These are phyloP conservation scores for Bos indicus DNA, from an alignment of 2,113 vertebrate genomes.

Conservation along the genomic window DNA sequence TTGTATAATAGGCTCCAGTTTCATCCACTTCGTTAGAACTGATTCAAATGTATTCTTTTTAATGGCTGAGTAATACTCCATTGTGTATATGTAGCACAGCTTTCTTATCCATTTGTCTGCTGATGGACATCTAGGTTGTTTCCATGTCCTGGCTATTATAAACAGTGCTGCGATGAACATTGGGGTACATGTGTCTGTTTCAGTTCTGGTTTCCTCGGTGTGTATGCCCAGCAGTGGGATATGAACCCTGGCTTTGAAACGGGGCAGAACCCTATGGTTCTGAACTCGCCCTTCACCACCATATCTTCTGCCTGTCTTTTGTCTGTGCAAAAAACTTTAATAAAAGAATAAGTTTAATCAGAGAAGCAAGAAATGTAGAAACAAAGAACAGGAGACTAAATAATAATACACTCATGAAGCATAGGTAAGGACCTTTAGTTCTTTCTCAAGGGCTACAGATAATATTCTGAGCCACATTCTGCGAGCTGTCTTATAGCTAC, in stretches of 20 bases:
- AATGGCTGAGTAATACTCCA: no score
- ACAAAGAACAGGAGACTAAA: not conserved
- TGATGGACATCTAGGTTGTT: no score
- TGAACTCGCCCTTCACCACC: not conserved
- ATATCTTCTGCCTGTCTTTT: not conserved
- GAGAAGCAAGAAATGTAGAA: not conserved
- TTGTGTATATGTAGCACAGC: no score
- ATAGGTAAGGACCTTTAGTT: not conserved
- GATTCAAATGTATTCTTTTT: no score
- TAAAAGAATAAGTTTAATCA: not conserved
- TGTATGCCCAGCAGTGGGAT: no score
- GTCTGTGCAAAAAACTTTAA: not conserved
- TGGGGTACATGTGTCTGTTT: no score
- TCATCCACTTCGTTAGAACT: no score
- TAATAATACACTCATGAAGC: not conserved
- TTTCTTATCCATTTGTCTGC: no score
- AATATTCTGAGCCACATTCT: not conserved
- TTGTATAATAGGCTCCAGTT: no score
- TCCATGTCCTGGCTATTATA: no score
- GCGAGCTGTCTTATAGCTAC: not conserved
- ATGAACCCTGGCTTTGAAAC: not conserved
- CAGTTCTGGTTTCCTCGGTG: no score
- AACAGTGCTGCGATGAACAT: no score
- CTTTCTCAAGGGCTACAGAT: not conserved
- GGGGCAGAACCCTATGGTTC: not conserved